Base-by-base conservation (phyloP, 1,140 invertebrate species). In the Ceratina calcarata region DNA sequence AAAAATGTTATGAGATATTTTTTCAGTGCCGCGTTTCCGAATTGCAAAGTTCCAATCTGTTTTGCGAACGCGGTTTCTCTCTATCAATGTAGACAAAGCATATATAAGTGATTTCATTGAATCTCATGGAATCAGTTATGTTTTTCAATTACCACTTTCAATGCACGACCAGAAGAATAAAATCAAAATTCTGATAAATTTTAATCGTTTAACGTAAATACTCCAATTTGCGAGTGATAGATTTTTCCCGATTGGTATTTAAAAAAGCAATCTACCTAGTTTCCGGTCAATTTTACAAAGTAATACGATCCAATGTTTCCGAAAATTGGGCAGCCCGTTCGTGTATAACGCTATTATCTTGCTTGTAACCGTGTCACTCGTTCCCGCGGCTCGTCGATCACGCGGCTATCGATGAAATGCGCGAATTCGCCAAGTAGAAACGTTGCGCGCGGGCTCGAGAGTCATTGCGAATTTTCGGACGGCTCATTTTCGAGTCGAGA, bases 311-410 rank as follows among this genome's bases (percentile, higher is more conserved):
- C 20, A 20, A n/a, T 49, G 22, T 49, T 66, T 22, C 20, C 6
- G 65, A 66, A 66, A 66, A 49, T 22, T 66, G 65, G 20, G n/a
- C 15, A 66, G 45, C 65, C 22, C 65, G 57, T 58, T 20, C 12
- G 15, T 6, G 37, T 49, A 49, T 37, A 37, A 49, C 20, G 13
- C n/a, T 66, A 66, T 66, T 66, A 66, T 15, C 15, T 10, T 2
- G 37, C n/a, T 13, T 49, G n/a, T 49, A 49, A 66, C 37, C 22
- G 71, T 51, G 60, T 49, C 45, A 49, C 24, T 64, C 4, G 70
- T 64, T n/a, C 12, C 45, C 24, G 27, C 1, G 16, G 53, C 27
- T 69, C 45, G 58, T 62, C 22, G 58, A 72, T 72, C 70, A 27
- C 22, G 45, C 16, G 10, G 15, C 13, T 6, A 22, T 37, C 53